These are phyloP conservation scores for Acanthurus leucopareius DNA, from an alignment of 2,797 vertebrate genomes.

Conservation along the genomic window DNA sequence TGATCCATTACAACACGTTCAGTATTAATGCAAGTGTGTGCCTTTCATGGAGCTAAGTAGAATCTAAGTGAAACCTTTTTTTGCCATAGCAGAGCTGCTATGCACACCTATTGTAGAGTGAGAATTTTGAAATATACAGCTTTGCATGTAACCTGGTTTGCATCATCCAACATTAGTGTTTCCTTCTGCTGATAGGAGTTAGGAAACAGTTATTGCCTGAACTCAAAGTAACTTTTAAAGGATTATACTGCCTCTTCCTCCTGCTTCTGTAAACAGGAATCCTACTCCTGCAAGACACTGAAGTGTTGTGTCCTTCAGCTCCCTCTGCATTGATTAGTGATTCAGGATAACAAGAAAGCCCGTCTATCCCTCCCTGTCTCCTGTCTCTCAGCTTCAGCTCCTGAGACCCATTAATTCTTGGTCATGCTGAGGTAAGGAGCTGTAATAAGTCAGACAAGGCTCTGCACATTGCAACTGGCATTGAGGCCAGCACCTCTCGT, in stretches of 20 bases:
- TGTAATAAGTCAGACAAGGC: slow-evolving; percentile 47
- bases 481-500: slow-evolving; percentile 14
- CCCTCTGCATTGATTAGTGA: slow-evolving; percentile 10
- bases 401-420: slow-evolving; percentile 65
- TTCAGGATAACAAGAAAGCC: slow-evolving; percentile 40
- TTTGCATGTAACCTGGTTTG: no score
- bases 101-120: not conserved
- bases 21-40: not conserved
- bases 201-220: no score
- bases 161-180: not conserved
- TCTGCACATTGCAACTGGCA: slow-evolving; percentile 20
- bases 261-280: slow-evolving; percentile 20
- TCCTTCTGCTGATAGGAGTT: not conserved
- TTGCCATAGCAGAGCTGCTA: no score
- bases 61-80: no score
- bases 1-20: not conserved
- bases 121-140: no score
- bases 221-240: not conserved
- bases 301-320: slow-evolving; percentile 38
- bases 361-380: slow-evolving; percentile 31
- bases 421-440: slow-evolving; percentile 58
- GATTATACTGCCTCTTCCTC: slow-evolving; percentile 3
- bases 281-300: slow-evolving; percentile 7
- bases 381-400: slow-evolving; percentile 40
- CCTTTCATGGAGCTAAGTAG: not conserved